Evolutionary conservation across 2,888 invertebrate genomes (phyloP).

Genomic region (Druceiella hillmani): DNA sequence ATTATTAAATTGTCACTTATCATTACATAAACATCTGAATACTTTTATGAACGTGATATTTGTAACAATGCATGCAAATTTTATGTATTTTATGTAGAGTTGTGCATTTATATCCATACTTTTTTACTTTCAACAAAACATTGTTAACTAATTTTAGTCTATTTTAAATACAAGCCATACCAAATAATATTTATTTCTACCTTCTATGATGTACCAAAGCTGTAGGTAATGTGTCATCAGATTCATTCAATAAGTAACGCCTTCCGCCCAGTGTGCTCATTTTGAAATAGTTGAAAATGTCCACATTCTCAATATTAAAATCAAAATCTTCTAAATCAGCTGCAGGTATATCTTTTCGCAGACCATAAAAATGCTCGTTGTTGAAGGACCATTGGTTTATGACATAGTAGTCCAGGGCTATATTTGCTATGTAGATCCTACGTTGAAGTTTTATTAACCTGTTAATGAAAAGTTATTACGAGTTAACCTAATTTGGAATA

Average conservation of each 20-base stretch:
- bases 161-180: too few species aligned
- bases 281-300: conserved; percentile 46
- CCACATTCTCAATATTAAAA: conserved; percentile 50
- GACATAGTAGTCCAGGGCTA: conserved; percentile 68
- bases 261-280: conserved; percentile 58
- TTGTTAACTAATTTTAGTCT: too few species aligned
- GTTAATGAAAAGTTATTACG: too few species aligned
- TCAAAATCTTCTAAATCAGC: conserved; percentile 53
- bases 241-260: conserved; percentile 62
- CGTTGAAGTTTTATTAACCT: conserved; percentile 77
- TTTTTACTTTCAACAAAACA: too few species aligned
- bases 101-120: too few species aligned
- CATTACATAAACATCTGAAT: too few species aligned
- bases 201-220: conserved; percentile 48
- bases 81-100: too few species aligned
- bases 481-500: too few species aligned
- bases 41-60: too few species aligned
- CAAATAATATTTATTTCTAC: too few species aligned
- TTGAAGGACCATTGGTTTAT: conserved; percentile 72
- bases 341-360: conserved; percentile 47
- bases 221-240: conserved; percentile 48
- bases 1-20: too few species aligned
- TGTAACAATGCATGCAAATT: too few species aligned
- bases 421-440: conserved; percentile 71
- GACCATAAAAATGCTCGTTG: conserved; percentile 53